Base-by-base conservation (phyloP, 2,113 vertebrate species). In the Plectropomus leopardus region DNA sequence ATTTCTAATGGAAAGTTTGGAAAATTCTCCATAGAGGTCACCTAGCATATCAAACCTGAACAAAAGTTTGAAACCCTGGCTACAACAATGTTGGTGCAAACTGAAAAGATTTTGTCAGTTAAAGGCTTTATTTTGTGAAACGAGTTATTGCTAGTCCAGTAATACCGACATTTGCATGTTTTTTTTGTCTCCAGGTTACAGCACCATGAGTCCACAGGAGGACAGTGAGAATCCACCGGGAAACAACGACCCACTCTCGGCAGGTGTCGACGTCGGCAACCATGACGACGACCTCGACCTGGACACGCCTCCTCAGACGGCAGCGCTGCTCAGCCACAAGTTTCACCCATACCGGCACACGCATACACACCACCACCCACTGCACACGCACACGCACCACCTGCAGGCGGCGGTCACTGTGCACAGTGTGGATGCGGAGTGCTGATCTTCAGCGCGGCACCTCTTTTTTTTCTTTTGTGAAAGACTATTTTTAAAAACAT, bases 131-230 rank as follows among this genome's bases (percentile, higher is more conserved):
- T 19, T 64, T 45, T 53, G 24, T 9, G 9, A 7, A 44, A 44
- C 4, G 4, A 32, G 19, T 4, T 63, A 48, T 44, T 34, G 21
- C 68, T 21, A 21, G 24, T 44, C 7, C 19, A 57, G 1, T 69
- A 21, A 66, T 0, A 1, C 17, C 5, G 61, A 47, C 30, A 0
- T 26, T 14, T 76, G 26, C 1, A 1, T 72, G 13, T 76, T 80
- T 28, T n/a, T 5, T 57, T 0, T 83, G 48, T 87, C 53, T 77
- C 36, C 83, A 99, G 98, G 98, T 44, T 99, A 99, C 92, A 99
- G 98, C 91, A 99, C 98, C 24, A 99, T 99, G 98, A 99, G 98
- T 78, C 98, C 98, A 0, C 98, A 99, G 92, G 98, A 99, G 78
- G 98, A 99, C 95, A 99, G 98, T 0, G 98, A 99, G 88, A 99